Evolutionary conservation across 2,888 invertebrate species (phyloP).

Genomic region (Agrotis exclamationis): DNA sequence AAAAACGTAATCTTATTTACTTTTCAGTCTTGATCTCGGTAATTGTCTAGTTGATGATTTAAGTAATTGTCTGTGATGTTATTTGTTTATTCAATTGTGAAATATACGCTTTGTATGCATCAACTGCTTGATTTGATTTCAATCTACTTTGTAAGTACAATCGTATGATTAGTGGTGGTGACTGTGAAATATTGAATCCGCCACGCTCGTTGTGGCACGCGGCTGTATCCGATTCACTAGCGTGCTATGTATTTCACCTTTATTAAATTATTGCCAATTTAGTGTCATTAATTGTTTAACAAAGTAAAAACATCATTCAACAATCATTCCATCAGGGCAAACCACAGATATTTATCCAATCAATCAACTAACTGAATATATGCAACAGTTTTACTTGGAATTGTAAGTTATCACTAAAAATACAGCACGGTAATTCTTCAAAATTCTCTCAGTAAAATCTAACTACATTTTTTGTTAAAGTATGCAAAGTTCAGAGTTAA

Average conservation of each 20-base stretch:
- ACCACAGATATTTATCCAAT: conserved; percentile 14
- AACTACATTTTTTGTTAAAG: not conserved
- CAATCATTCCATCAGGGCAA: not conserved
- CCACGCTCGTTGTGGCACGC: conserved; percentile 83
- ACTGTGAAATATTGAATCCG: conserved; percentile 88
- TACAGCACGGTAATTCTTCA: not conserved
- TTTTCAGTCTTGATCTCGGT: conserved; percentile 15
- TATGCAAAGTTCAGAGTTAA: not conserved
- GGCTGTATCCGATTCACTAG: conserved; percentile 76
- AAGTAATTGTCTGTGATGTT: conserved; percentile 7
- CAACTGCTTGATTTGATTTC: conserved; percentile 73
- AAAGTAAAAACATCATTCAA: conserved; percentile 1
- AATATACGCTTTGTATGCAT: conserved; percentile 54
- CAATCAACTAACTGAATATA: not conserved
- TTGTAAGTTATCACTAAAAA: not conserved
- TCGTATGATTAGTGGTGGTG: conserved; percentile 85
- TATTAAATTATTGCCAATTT: conserved; percentile 62
- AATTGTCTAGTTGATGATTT: conserved; percentile 6
- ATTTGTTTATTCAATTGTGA: conserved; percentile 38
- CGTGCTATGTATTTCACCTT: conserved; percentile 65
- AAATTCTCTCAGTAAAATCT: not conserved
- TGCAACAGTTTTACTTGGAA: not conserved
- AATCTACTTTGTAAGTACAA: conserved; percentile 83
- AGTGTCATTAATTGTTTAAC: conserved; percentile 40
- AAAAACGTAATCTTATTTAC: not conserved